These are phyloP conservation scores for Clarias batrachus DNA, from an alignment of 2,113 vertebrate genomes.

Conservation along the genomic window DNA sequence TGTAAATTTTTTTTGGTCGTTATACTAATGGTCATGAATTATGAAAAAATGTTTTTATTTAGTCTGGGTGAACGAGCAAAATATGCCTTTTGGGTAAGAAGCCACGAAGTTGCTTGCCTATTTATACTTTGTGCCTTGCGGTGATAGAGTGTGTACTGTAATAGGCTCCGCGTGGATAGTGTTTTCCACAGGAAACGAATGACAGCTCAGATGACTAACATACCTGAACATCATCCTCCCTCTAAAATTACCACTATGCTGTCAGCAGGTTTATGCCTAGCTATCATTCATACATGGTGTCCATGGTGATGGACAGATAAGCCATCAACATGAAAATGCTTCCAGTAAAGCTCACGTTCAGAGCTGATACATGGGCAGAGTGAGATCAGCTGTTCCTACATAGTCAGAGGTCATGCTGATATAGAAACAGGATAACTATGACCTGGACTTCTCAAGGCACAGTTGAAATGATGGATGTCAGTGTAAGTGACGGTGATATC, in stretches of 20 bases:
- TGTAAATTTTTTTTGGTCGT: background rate
- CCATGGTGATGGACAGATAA: conserved; percentile 32
- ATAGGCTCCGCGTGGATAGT: conserved; percentile 36
- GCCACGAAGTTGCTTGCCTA: background rate
- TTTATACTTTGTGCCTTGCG: conserved; percentile 39
- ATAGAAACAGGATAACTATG: conserved; percentile 9
- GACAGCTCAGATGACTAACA: conserved; percentile 48
- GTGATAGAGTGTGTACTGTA: conserved; percentile 22
- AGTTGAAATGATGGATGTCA: conserved; percentile 13
- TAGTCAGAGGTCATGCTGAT: background rate
- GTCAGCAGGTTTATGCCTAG: conserved; percentile 47
- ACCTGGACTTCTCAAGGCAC: background rate
- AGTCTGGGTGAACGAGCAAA: background rate
- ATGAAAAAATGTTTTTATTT: background rate
- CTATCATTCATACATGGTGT: background rate
- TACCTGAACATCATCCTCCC: conserved; percentile 50
- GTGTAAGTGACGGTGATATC: background rate
- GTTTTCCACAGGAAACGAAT: conserved; percentile 43
- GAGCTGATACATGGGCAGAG: conserved; percentile 1
- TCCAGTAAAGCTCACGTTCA: background rate
- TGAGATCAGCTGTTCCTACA: background rate
- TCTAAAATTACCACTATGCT: conserved; percentile 48
- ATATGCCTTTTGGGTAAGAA: background rate
- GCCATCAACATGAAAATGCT: background rate
- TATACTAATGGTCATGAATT: background rate